Evolutionary conservation across 2,797 vertebrate genomes (phyloP), one percentile per base, ranked within the genome.

Genomic region (Capromys pilorides): DNA sequence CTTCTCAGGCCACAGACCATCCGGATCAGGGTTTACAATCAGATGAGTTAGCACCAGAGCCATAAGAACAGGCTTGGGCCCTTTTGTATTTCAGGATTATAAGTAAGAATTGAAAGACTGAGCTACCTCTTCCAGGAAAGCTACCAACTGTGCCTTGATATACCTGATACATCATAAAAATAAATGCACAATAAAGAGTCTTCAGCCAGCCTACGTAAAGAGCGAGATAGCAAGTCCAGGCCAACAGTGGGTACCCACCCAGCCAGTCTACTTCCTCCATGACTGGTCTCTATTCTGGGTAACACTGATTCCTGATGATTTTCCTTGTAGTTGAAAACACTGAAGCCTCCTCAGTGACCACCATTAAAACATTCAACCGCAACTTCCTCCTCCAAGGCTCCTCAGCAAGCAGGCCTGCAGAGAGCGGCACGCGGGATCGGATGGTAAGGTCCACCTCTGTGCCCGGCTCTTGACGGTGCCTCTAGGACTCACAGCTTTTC

Each of bases 361-460:
- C 97, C 90, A 83, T 97, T 49, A 98, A 97, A 96, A 98, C 98
- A 0, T 98, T 98, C 92, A 98, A 98, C 97, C 98, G 93, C 96
- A 98, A 98, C 96, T 98, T 98, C 93, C 95, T 98, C 94, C 97
- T 98, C 86, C 98, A 98, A 98, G 98, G 98, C 97, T 98, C 98
- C 96, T 97, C 97, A 39, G 96, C 97, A 39, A 97, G 97, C 95
- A 98, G 98, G 93, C 91, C 96, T 94, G 97, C 97, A 80, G 98
- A 98, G 93, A 97, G 94, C 91, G 93, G 96, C 97, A 91, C 97
- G 95, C 97, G 98, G 98, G 98, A 98, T 79, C 91, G 97, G 95
- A 97, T 96, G 98, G 98, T 98, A 98, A 98, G 18, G 21, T 9
- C 45, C 82, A 2, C 18, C 54, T 41, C 39, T 36, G 51, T 77